phyloP scores from a whole-genome alignment of 2,888 invertebrate genomes.

The Heteromurus nitidus region DNA sequence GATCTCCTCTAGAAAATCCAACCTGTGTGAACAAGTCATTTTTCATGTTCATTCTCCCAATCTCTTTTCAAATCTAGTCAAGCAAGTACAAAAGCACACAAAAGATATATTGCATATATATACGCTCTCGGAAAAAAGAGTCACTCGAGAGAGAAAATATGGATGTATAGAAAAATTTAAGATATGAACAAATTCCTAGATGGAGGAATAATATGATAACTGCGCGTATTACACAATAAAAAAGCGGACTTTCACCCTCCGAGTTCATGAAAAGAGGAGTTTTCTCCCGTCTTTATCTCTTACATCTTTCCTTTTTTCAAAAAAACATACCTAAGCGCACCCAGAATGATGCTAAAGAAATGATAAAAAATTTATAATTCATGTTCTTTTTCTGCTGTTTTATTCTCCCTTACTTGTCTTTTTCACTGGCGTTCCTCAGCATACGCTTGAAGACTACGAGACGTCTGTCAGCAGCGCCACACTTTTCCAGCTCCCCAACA shows the following conservation, averaged over 20 bases:
- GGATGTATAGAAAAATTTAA: constrained; percentile 14
- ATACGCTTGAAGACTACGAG: constrained; percentile 92
- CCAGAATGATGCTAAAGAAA: constrained; percentile 52
- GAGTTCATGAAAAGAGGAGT: background rate
- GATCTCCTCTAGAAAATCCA: constrained; percentile 90
- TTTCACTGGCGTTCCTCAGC: constrained; percentile 84
- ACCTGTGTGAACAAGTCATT: constrained; percentile 77
- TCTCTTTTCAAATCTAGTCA: constrained; percentile 36
- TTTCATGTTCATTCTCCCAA: constrained; percentile 46
- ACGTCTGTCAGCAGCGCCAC: constrained; percentile 77
- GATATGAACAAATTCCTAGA: background rate
- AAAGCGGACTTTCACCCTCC: constrained; percentile 53
- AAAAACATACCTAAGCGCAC: background rate
- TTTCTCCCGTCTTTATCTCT: background rate
- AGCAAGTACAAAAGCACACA: constrained; percentile 13
- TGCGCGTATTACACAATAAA: constrained; percentile 39
- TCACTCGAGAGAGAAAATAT: background rate
- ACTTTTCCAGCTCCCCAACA: constrained; percentile 72
- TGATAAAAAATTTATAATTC: constrained; percentile 62
- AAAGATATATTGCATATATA: background rate
- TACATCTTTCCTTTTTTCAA: constrained; percentile 3
- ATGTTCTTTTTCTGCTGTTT: constrained; percentile 66
- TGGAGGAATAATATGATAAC: constrained; percentile 47
- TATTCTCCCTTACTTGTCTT: constrained; percentile 82
- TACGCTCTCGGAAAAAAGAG: background rate